Percentiles rank a stretch among this genome's conserved stretches.
phyloP scores from a whole-genome alignment of 2,113 vertebrate species.

The Nothobranchius kuhntae region DNA sequence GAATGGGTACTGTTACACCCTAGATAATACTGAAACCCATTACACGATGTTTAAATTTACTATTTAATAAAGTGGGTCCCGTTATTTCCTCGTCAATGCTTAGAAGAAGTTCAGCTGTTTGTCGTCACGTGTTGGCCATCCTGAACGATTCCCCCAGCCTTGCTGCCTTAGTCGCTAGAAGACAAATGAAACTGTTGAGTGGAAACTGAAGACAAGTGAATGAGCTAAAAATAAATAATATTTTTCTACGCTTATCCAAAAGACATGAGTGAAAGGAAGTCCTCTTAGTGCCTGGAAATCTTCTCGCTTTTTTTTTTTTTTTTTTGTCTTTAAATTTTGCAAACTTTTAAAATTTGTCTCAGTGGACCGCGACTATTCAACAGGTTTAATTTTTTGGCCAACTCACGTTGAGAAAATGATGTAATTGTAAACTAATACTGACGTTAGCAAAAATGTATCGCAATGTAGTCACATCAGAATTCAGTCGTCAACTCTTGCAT shows the following conservation, averaged over 20 bases:
- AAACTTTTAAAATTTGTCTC: too few species aligned
- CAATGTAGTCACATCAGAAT: too few species aligned
- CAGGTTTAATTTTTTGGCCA: too few species aligned
- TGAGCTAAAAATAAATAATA: constrained; percentile 30
- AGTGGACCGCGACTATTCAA: too few species aligned
- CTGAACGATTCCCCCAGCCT: constrained; percentile 41
- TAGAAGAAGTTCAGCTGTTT: too few species aligned
- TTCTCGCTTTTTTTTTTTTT: constrained; percentile 33
- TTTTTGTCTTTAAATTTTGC: neutral
- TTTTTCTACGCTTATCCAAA: constrained; percentile 69
- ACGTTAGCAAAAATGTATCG: too few species aligned
- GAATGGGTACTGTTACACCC: constrained; percentile 37
- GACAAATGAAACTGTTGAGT: constrained; percentile 20
- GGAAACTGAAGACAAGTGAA: constrained; percentile 32
- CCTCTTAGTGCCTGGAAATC: constrained; percentile 65
- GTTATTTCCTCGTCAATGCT: too few species aligned
- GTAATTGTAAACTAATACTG: too few species aligned
- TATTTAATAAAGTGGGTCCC: neutral
- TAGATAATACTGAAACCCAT: constrained; percentile 21
- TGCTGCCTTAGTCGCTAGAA: constrained; percentile 71
- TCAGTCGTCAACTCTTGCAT: too few species aligned
- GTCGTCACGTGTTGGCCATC: constrained; percentile 10
- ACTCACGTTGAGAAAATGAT: too few species aligned
- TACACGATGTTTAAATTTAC: constrained; percentile 2
- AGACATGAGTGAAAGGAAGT: constrained; percentile 47